Percentiles rank a stretch among this genome's conserved stretches.
These are phyloP conservation scores for Tribolium castaneum DNA, from an alignment of 1,140 invertebrate genomes.

Conservation along the genomic window DNA sequence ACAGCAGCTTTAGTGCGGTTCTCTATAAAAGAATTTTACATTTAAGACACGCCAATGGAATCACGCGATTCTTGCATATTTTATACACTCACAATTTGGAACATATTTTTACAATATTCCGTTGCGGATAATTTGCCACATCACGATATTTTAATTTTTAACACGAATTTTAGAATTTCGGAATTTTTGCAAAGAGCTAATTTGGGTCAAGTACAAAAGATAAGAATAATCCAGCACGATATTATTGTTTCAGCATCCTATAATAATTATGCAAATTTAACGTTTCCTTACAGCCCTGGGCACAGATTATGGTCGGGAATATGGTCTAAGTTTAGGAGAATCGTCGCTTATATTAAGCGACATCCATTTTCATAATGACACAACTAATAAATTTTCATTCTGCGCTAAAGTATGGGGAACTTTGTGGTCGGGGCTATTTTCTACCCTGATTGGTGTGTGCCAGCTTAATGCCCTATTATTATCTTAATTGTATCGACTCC, in stretches of 20 bases:
- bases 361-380: slow-evolving; percentile 23
- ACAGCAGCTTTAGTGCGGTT: slow-evolving; percentile 1
- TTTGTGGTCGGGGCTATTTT: background rate
- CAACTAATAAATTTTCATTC: slow-evolving; percentile 24
- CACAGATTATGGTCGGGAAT: slow-evolving; percentile 42
- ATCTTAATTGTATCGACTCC: background rate
- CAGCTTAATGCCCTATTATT: background rate
- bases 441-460: background rate
- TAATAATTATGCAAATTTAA: slow-evolving; percentile 53
- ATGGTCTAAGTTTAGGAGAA: slow-evolving; percentile 39
- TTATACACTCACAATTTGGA: slow-evolving; percentile 6
- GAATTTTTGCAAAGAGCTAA: background rate
- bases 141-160: slow-evolving; percentile 25
- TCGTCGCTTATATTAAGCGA: slow-evolving; percentile 18
- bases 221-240: slow-evolving; percentile 23
- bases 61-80: slow-evolving; percentile 26
- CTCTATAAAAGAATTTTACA: slow-evolving; percentile 30
- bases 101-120: slow-evolving; percentile 31
- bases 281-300: slow-evolving; percentile 44
- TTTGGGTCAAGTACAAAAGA: background rate
- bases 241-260: slow-evolving; percentile 50
- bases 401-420: background rate
- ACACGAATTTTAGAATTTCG: slow-evolving; percentile 2
- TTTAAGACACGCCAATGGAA: slow-evolving; percentile 9
- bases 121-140: slow-evolving; percentile 5